Evolutionary conservation across 2,113 vertebrate species (phyloP), one percentile per base, ranked within the genome.

Genomic region (Leptodactylus fuscus): DNA sequence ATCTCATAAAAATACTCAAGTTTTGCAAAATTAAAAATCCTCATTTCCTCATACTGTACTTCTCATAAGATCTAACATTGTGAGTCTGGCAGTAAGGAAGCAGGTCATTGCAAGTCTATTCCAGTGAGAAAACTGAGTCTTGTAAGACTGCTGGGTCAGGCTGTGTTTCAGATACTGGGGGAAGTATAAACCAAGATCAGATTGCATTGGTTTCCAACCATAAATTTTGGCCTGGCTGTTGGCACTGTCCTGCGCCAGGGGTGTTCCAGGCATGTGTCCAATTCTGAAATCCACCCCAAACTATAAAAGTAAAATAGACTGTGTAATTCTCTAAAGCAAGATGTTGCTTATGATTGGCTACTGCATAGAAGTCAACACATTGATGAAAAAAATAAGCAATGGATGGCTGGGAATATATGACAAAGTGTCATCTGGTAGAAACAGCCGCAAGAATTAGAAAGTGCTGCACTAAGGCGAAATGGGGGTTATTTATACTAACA

Each of bases 211-310:
- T 85, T 85, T 85, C 74, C 83, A 53, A 74, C 58, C 83, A 85
- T 85, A 85, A 85, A 85, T 77, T 60, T 85, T 32, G 55, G 51
- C 44, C 83, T 69, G 83, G 74, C 83, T 69, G 36, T 67, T 85
- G 82, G 82, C 73, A 51, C 18, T 29, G 22, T 29, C 22, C 41
- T 53, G 60, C 78, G 83, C 74, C 73, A 85, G 69, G 74, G 73
- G 74, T 69, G 55, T 85, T 85, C 83, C 83, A 85, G 74, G 83
- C 83, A 48, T 38, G 13, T 24, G 48, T 85, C 83, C 83, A 85
- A 53, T 9, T 32, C 58, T 85, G 20, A 53, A 67, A 85, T 78
- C 29, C 74, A 85, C 70, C 81, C 32, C 41, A 82, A 71, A 41
- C 48, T 82, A 49, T 71, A 58, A 71, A 55, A 55, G 67, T 41